Evolutionary conservation across 2,888 invertebrate species (phyloP), one percentile per base, ranked within the genome.

Genomic region (Limenitis camilla): DNA sequence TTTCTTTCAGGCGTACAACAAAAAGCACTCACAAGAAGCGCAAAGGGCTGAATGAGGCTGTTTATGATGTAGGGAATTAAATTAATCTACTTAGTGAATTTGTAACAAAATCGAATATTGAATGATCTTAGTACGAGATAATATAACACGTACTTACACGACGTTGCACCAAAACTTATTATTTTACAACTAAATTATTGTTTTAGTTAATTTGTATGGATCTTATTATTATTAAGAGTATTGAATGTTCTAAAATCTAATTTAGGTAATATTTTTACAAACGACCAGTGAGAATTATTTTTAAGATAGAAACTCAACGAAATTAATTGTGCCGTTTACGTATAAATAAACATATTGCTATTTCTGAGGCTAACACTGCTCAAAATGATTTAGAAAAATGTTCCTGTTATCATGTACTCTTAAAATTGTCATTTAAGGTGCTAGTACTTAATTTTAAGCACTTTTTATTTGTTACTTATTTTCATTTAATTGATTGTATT

Each of bases 1-100:
- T 61, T 52, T 59, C 32, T 74, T 77, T 42, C 75, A 86, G 85
- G 78, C 80, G 5, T 86, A 81, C 60, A 77, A 78, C 55, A 70
- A 65, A 52, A 78, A 74, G 56, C 64, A 67, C 33, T 54, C 56
- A 27, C 58, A 58, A 49, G 55, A 61, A 41, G 44, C 56, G 32
- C 54, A 41, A 61, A 58, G 50, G 54, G 61, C 69, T 4, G 70
- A 72, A 54, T 74, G 68, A 69, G 65, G 52, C 53, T 33, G 54
- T 55, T 39, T 40, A 49, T 59, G 27, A 48, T 36, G 8, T 30
- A 45, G 29, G 11, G 10, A 35, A 35, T 36, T 52, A 39, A 42
- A 39, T 54, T 40, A 31, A 31, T 49, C 44, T 50, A 39, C 35
- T 43, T 50, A 44, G 38, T 27, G 31, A 49, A 43, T 50, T 44